Conservation (phyloP, 2,888 invertebrate species). For the Drosophila niveifrons region DNA sequence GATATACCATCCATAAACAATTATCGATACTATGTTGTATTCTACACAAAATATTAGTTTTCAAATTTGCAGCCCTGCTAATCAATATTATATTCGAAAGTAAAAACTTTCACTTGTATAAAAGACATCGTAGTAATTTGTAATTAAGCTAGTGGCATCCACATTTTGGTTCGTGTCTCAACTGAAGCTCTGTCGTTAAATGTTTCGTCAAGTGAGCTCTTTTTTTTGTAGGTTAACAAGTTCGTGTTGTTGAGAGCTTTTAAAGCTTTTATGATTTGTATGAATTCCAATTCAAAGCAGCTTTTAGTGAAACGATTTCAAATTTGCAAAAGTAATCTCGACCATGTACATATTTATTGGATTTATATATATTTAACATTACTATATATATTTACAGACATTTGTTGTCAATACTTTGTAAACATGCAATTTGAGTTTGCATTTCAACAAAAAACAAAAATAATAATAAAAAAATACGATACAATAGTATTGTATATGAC, state of each 20-base stretch:
- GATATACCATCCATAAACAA: too few species aligned
- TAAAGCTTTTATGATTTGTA: background rate
- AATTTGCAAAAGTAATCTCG: background rate
- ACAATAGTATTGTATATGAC: background rate
- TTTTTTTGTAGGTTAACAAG: background rate
- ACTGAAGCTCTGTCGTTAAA: background rate
- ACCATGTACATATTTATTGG: background rate
- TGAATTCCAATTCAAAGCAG: background rate
- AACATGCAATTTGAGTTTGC: background rate
- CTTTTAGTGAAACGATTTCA: background rate
- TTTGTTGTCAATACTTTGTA: background rate
- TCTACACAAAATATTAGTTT: background rate
- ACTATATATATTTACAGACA: background rate
- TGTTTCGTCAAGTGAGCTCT: background rate
- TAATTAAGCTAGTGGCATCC: background rate
- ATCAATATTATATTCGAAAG: conserved; percentile 18
- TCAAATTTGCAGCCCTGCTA: conserved; percentile 8
- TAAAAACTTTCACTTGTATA: background rate
- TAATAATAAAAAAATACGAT: background rate
- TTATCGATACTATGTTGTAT: background rate
- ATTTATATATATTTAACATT: background rate
- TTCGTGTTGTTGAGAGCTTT: background rate
- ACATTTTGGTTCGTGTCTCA: background rate
- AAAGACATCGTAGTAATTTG: background rate
- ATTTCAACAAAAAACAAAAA: background rate